A percentile compares a stretch with the other conserved stretches of the same genome.
These are phyloP conservation scores for Pipistrellus pygmaeus DNA, from an alignment of 2,797 vertebrate genomes.

Conservation along the genomic window DNA sequence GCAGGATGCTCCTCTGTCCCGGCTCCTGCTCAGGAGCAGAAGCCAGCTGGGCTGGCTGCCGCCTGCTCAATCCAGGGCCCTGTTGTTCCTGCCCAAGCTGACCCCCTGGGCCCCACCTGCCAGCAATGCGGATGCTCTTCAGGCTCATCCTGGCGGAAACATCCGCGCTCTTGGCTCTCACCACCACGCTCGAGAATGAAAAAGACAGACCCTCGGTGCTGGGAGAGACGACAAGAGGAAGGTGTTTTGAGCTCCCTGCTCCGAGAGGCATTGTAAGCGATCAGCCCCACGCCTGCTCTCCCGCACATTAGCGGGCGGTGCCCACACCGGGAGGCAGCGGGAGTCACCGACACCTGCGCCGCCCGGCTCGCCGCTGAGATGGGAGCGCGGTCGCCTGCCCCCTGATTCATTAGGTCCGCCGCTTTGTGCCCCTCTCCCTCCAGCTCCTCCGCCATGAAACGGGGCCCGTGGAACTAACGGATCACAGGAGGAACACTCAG, in stretches of 20 bases:
- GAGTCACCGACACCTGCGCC: neutral
- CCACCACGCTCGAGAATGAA: neutral
- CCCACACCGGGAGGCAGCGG: accelerated
- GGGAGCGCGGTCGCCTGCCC: neutral
- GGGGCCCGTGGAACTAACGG: neutral
- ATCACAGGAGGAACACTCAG: neutral
- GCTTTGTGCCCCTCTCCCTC: neutral
- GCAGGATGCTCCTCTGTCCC: neutral
- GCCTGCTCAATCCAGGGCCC: neutral
- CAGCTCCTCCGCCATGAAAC: neutral
- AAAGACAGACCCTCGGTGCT: neutral
- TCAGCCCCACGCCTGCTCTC: neutral
- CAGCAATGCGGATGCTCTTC: neutral
- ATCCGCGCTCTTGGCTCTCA: neutral
- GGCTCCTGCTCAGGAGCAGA: neutral
- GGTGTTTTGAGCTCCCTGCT: conserved; percentile 18
- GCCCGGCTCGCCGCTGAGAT: neutral
- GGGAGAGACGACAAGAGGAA: conserved; percentile 2
- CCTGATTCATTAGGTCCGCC: neutral
- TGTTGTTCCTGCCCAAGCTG: neutral
- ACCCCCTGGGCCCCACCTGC: neutral
- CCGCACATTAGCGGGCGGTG: neutral
- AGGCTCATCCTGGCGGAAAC: neutral
- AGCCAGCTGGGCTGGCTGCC: neutral
- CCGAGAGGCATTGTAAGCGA: neutral